These are phyloP conservation scores for Pogonus chalceus DNA, from an alignment of 1,140 invertebrate species.

Conservation along the genomic window DNA sequence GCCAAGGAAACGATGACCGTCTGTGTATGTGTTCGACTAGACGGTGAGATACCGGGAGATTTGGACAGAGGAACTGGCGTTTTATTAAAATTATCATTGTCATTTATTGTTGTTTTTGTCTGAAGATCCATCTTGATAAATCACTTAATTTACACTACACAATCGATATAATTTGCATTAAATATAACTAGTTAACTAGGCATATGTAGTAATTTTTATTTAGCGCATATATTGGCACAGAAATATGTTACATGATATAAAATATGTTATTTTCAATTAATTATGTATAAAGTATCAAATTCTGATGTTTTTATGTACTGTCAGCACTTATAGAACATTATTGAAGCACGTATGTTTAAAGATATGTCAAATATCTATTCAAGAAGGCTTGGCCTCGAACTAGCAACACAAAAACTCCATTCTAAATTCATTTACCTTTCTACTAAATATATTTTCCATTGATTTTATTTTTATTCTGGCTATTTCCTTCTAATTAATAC, in stretches of 20 bases:
- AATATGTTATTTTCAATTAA: background rate
- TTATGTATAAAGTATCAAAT: slow-evolving; percentile 3
- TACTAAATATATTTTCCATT: too few relatives aligned
- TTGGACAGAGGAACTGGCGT: slow-evolving; percentile 33
- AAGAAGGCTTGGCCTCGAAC: slow-evolving; percentile 4
- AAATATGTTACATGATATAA: background rate
- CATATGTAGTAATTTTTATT: background rate
- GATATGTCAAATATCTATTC: slow-evolving; percentile 7
- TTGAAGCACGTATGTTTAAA: slow-evolving; percentile 1
- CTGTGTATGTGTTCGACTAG: slow-evolving; percentile 31
- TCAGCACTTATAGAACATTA: background rate
- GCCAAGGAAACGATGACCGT: slow-evolving; percentile 34
- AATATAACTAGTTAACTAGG: background rate
- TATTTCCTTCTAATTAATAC: too few relatives aligned
- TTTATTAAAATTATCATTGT: slow-evolving; percentile 28
- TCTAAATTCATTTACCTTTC: background rate
- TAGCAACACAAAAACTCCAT: background rate
- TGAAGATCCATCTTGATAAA: background rate
- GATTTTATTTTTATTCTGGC: too few relatives aligned
- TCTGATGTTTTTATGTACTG: background rate
- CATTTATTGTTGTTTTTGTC: slow-evolving; percentile 10
- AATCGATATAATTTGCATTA: background rate
- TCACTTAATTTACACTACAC: background rate
- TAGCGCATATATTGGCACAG: background rate
- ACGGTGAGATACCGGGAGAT: slow-evolving; percentile 28